Evolutionary conservation across 2,797 vertebrate species (phyloP), one percentile per base, ranked within the genome.

Genomic region (Malacoctenus gilli): DNA sequence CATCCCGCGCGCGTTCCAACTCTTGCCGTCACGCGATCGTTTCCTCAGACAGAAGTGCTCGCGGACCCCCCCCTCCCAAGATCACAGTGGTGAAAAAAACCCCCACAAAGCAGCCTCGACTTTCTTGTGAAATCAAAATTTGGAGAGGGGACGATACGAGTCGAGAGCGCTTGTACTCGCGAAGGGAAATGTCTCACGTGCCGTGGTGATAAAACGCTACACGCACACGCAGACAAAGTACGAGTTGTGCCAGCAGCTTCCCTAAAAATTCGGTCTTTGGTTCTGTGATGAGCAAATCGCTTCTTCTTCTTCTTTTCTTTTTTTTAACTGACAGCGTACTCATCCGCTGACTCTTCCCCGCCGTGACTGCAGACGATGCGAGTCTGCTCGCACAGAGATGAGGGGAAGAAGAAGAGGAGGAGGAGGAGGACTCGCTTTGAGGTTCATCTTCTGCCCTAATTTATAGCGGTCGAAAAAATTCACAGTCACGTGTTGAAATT

Each of bases 381-480:
- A 50, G 35, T n/a, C 5, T 19, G 4, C 6, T 8, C 14, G 21
- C 63, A 30, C 46, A 50, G 8, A 20, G 15, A 53, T 10, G 25
- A 28, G 25, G 22, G 25, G 25, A 28, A 9, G 25, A 28, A 9
- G 25, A 28, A 14, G 14, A 52, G 13, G 28, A 42, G 23, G 20
- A 28, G 14, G 30, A 36, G 9, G 42, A 54, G 8, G 31, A 15
- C 52, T 61, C 38, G 49, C 32, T 71, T 43, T 68, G 49, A 64
- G 52, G 44, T 50, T 70, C 53, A 56, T 81, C 68, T 41, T 58
- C n/a, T 53, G 46, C 42, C 52, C 44, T 58, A 36, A 75, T 75
- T 78, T 47, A 57, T 14, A 12, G 39, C 48, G 25, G 54, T 23
- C 13, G 4, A 56, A 63, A 56, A 63, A 42, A 39, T 30, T 54